phyloP scores from a whole-genome alignment of 1,140 invertebrate genomes.

The Drosophila insularis region DNA sequence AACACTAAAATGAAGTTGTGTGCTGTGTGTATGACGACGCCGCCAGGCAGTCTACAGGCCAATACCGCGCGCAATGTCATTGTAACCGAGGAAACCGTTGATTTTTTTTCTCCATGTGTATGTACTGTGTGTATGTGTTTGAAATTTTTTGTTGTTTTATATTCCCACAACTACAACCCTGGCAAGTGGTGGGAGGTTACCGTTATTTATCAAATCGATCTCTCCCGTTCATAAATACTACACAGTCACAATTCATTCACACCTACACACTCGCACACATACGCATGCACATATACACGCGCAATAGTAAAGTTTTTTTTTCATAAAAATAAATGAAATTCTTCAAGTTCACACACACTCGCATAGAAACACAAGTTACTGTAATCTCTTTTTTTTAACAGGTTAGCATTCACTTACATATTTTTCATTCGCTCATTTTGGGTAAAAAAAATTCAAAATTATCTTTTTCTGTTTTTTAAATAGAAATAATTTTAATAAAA shows the following conservation, averaged over 20 bases:
- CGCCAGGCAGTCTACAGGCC: conserved; percentile 69
- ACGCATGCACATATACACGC: conserved; percentile 38
- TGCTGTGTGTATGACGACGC: conserved; percentile 29
- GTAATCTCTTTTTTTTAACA: conserved; percentile 29
- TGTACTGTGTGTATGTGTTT: conserved; percentile 17
- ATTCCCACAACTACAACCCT: not conserved
- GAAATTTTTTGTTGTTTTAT: not conserved
- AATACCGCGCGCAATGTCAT: conserved; percentile 57
- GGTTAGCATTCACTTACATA: conserved; percentile 29
- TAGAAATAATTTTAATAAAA: conserved; percentile 66
- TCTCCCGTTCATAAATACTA: conserved; percentile 56
- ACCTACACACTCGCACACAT: conserved; percentile 36
- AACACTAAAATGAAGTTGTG: conserved; percentile 66
- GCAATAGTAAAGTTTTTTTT: conserved; percentile 26
- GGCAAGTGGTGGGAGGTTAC: conserved; percentile 25
- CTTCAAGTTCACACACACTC: conserved; percentile 58
- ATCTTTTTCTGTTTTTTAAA: conserved; percentile 26
- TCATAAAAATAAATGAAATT: conserved; percentile 48
- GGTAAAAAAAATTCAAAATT: conserved; percentile 19
- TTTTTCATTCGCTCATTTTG: conserved; percentile 15
- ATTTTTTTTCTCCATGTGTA: conserved; percentile 19
- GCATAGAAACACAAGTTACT: not conserved
- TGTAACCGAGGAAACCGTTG: conserved; percentile 65
- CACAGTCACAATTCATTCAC: conserved; percentile 52
- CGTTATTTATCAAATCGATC: conserved; percentile 50